Evolutionary conservation across 2,888 invertebrate species (phyloP), one percentile per base, ranked within the genome.

Genomic region (Lithophane ornitopus): DNA sequence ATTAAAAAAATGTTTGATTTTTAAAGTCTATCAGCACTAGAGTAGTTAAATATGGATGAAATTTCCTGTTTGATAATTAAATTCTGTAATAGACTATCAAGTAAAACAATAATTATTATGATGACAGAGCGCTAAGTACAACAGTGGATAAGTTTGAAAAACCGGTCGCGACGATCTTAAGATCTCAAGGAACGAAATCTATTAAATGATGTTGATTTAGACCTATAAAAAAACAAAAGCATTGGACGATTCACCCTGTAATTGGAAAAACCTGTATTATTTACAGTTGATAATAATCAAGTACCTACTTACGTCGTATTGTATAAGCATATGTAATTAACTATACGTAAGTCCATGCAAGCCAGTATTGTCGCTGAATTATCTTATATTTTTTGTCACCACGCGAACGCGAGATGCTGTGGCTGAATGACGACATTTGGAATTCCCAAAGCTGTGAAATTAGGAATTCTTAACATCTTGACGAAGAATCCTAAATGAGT

Each of bases 361-460:
- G 46, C 19, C 74, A 77, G 62, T 67, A 78, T 80, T 63, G 62
- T 63, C 65, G 67, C 80, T 56, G 59, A 80, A 78, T 77, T 79
- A 78, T 69, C 63, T 70, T 22, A 34, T 58, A 41, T 72, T 84
- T 88, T 88, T 87, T 87, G 82, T 87, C 80, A 79, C 74, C 72
- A 65, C 39, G 67, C 78, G 70, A 76, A 58, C 78, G 44, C 61
- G 39, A 77, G 67, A 74, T 78, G 70, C 49, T 69, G 14, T 62
- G 65, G 75, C 54, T n/a, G 72, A 58, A 83, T 88, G 88, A 88
- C 88, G 89, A 74, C 88, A 88, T 86, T 79, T 59, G 89, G 88
- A 73, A 85, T 89, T 88, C 67, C 88, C 89, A 78, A 86, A 74
- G 71, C 71, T 41, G 68, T 76, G 61, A 49, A 82, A 71, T 80